A percentile compares a stretch with the other conserved stretches of the same genome.
Conservation (phyloP, 2,888 invertebrate genomes). For the Mayetiola destructor region DNA sequence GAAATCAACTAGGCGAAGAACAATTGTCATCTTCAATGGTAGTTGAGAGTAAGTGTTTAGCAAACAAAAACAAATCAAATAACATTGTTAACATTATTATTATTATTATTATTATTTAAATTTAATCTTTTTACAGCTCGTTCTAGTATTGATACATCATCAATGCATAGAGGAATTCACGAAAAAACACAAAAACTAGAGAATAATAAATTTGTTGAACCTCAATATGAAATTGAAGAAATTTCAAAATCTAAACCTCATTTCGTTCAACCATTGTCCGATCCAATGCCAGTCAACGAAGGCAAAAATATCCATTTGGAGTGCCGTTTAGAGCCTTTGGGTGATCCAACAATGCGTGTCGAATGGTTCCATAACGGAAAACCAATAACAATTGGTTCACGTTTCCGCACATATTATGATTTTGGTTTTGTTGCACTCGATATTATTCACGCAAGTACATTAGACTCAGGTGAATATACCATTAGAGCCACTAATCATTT, state of each 20-base stretch:
- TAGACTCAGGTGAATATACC: constrained; percentile 92
- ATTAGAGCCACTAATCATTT: constrained; percentile 84
- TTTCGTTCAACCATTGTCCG: constrained; percentile 76
- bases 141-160: constrained; percentile 75
- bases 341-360: constrained; percentile 88
- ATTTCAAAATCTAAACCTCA: constrained; percentile 90
- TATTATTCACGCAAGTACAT: constrained; percentile 82
- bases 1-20: constrained; percentile 81
- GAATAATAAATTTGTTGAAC: constrained; percentile 70
- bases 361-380: constrained; percentile 90
- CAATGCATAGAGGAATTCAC: constrained; percentile 73
- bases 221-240: constrained; percentile 80
- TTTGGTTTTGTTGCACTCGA: constrained; percentile 96
- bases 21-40: constrained; percentile 69
- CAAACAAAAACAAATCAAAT: not conserved
- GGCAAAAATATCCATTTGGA: constrained; percentile 84
- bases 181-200: constrained; percentile 81
- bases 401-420: constrained; percentile 90
- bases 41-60: constrained; percentile 68
- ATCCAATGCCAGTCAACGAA: constrained; percentile 71
- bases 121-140: constrained; percentile 48
- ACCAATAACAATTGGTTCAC: constrained; percentile 73
- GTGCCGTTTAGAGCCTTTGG: constrained; percentile 86
- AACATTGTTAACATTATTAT: not conserved
- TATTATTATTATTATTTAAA: constrained; percentile 16